Evolutionary conservation across 2,113 vertebrate genomes (phyloP).

Genomic region (Eretmodus cyanostictus): DNA sequence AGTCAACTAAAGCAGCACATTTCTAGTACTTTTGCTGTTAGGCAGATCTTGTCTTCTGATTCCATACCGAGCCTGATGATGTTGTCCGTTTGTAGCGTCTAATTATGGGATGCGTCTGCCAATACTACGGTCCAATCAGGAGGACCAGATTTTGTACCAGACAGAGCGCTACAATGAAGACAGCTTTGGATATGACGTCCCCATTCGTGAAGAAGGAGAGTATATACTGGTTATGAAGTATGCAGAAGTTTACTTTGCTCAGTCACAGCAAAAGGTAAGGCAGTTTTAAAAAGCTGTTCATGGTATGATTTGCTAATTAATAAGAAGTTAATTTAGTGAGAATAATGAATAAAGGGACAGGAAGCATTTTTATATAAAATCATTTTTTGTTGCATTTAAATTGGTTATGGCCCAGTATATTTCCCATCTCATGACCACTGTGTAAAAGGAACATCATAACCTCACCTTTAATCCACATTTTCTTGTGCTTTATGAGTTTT

Average conservation of each 20-base stretch:
- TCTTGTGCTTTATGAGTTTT: background rate
- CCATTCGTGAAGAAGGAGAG: slow-evolving; percentile 93
- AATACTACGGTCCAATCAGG: slow-evolving; percentile 87
- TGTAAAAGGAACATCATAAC: background rate
- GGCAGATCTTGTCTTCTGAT: background rate
- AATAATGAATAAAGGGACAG: background rate
- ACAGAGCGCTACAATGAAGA: slow-evolving; percentile 97
- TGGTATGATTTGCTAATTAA: background rate
- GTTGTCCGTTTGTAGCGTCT: slow-evolving; percentile 74
- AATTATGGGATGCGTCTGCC: slow-evolving; percentile 95
- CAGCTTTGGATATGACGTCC: slow-evolving; percentile 93
- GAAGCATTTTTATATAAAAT: background rate
- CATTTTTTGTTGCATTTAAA: background rate
- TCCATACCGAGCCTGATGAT: background rate
- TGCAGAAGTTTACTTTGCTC: slow-evolving; percentile 97
- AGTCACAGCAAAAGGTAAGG: slow-evolving; percentile 95
- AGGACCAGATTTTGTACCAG: slow-evolving; percentile 96
- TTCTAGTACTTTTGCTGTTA: background rate
- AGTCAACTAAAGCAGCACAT: background rate
- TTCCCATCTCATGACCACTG: background rate
- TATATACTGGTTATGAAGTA: slow-evolving; percentile 96
- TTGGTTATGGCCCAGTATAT: background rate
- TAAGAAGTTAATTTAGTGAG: background rate
- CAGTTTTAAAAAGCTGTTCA: fast-evolving
- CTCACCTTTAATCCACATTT: background rate